Evolutionary conservation across 2,888 invertebrate species (phyloP).

Genomic region (Cephus sareptanus): DNA sequence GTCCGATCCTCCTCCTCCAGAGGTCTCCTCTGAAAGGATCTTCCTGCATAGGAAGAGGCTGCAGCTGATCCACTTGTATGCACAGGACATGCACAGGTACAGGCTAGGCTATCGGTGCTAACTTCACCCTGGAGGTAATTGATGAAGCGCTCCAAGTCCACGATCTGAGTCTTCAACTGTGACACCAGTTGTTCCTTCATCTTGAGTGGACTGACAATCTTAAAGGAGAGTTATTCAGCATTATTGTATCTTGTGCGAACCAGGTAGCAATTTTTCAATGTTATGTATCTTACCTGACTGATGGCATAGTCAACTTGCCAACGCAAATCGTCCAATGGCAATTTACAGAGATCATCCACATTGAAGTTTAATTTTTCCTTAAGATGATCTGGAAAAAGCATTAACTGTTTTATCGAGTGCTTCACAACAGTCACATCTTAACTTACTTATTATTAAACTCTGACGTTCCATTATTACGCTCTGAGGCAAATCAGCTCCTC

Average conservation of each 20-base stretch:
- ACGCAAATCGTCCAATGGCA: conserved; percentile 85
- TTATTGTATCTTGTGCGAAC: neutral
- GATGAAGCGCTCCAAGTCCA: conserved; percentile 97
- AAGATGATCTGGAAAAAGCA: conserved; percentile 74
- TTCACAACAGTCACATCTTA: neutral
- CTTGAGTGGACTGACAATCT: conserved; percentile 91
- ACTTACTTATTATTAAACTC: conserved; percentile 80
- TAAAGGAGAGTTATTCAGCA: conserved; percentile 15
- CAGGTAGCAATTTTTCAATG: neutral
- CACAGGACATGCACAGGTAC: conserved; percentile 68
- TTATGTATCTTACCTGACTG: conserved; percentile 71
- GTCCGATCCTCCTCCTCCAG: conserved; percentile 61
- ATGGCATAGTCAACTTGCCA: conserved; percentile 92
- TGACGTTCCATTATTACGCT: conserved; percentile 88
- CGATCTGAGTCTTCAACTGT: conserved; percentile 96
- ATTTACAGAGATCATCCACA: conserved; percentile 80
- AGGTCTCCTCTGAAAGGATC: conserved; percentile 60
- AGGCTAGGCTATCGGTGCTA: conserved; percentile 66
- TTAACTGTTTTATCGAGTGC: neutral
- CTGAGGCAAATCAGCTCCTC: conserved; percentile 80
- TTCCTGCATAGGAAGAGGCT: conserved; percentile 50
- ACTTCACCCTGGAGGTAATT: conserved; percentile 88
- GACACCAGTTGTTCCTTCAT: conserved; percentile 96
- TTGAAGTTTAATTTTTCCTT: conserved; percentile 87
- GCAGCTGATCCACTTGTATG: conserved; percentile 49